These are phyloP conservation scores for Falco punctatus DNA, from an alignment of 2,113 vertebrate genomes.

Conservation along the genomic window DNA sequence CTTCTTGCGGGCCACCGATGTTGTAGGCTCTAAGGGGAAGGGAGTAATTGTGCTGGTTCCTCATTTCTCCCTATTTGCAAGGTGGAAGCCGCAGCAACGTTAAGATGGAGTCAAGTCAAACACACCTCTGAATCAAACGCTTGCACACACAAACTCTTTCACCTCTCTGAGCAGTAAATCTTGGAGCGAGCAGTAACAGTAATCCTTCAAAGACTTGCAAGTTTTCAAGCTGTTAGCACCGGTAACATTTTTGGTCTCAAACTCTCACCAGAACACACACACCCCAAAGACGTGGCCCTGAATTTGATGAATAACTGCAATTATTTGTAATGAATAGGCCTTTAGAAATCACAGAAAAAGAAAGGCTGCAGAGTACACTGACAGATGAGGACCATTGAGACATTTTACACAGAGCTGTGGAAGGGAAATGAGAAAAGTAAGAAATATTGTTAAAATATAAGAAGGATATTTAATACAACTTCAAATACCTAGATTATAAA, in stretches of 20 bases:
- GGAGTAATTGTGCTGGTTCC: neutral
- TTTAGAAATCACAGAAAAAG: neutral
- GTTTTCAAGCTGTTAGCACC: neutral
- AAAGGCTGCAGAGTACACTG: neutral
- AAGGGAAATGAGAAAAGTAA: neutral
- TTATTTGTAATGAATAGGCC: neutral
- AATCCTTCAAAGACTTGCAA: neutral
- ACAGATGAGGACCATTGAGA: neutral
- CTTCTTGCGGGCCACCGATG: neutral
- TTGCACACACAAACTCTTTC: rapidly evolving
- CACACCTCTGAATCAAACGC: neutral
- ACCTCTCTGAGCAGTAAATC: neutral
- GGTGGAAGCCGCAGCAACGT: neutral
- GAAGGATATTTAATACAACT: neutral
- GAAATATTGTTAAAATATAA: neutral
- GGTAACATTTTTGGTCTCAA: neutral
- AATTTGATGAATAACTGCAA: neutral
- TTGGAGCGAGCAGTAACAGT: neutral
- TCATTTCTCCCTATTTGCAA: neutral
- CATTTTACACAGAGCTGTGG: neutral
- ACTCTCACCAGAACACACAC: neutral
- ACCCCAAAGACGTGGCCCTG: neutral
- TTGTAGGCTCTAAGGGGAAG: neutral
- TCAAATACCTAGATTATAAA: neutral
- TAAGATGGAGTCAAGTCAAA: neutral